Conservation (phyloP, 2,113 vertebrate genomes). For the Scalopus aquaticus region DNA sequence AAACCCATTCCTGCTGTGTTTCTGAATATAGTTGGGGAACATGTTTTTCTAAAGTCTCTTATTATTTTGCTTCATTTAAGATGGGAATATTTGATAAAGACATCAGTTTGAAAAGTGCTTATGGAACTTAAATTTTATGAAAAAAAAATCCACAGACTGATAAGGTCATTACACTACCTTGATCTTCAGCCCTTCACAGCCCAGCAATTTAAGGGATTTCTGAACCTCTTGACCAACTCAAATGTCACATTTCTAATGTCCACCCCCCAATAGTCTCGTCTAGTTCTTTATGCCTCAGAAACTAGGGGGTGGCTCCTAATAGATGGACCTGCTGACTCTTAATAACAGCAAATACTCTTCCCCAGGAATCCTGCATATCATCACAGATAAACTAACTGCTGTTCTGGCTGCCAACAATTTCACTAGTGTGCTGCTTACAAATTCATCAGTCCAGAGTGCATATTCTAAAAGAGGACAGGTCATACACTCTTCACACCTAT, state of each 20-base stretch:
- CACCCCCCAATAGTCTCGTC: not conserved
- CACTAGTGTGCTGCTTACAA: not conserved
- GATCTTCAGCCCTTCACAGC: not conserved
- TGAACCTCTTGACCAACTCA: not conserved
- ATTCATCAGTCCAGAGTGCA: not conserved
- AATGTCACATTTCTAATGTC: constrained; percentile 7
- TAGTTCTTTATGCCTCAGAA: not conserved
- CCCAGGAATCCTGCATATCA: not conserved
- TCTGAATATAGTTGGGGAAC: constrained; percentile 11
- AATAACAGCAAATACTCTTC: not conserved
- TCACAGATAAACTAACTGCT: not conserved
- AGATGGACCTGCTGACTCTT: not conserved
- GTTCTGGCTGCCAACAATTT: not conserved
- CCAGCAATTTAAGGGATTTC: not conserved
- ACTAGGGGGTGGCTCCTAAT: not conserved
- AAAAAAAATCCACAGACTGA: not conserved
- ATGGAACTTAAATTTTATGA: constrained; percentile 37
- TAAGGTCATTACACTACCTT: not conserved
- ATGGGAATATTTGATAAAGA: constrained; percentile 24
- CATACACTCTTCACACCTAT: not conserved
- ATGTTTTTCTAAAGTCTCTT: constrained; percentile 21
- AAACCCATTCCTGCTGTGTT: constrained; percentile 3
- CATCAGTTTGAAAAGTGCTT: constrained; percentile 23
- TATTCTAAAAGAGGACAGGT: constrained; percentile 3
- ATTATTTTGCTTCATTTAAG: constrained; percentile 39